phyloP scores from a whole-genome alignment of 1,140 invertebrate genomes.

The Bombus polaris region DNA sequence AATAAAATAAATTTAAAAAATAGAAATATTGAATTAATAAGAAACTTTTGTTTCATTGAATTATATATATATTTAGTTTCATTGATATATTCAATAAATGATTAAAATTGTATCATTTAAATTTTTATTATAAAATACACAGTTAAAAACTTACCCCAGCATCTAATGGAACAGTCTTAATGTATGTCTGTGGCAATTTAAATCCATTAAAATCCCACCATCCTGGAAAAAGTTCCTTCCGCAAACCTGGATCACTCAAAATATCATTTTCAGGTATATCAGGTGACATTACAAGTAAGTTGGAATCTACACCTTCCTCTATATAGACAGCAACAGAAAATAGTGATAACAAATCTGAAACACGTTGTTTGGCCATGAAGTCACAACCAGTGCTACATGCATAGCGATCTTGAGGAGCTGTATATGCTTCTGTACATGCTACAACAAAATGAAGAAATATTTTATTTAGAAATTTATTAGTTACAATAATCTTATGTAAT shows the following conservation, averaged over 20 bases:
- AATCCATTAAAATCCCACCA: slow-evolving; percentile 80
- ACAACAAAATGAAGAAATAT: slow-evolving; percentile 48
- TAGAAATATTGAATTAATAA: not conserved
- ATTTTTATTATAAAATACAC: not conserved
- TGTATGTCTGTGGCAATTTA: slow-evolving; percentile 79
- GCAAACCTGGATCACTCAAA: slow-evolving; percentile 78
- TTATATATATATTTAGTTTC: too few species aligned
- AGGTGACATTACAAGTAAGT: slow-evolving; percentile 74
- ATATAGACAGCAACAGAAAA: slow-evolving; percentile 73
- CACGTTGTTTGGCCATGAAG: slow-evolving; percentile 77
- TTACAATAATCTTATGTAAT: not conserved
- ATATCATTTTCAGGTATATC: slow-evolving; percentile 79
- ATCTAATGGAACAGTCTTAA: slow-evolving; percentile 80
- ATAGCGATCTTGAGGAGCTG: slow-evolving; percentile 69
- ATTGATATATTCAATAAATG: not conserved
- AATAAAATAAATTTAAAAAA: not conserved
- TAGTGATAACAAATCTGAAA: slow-evolving; percentile 69
- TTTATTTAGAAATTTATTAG: not conserved
- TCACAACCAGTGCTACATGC: slow-evolving; percentile 78
- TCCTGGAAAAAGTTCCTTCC: slow-evolving; percentile 76
- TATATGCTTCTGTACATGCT: slow-evolving; percentile 81
- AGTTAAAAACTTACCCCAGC: slow-evolving; percentile 69
- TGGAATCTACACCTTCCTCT: slow-evolving; percentile 73
- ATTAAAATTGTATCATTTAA: not conserved
- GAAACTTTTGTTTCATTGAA: slow-evolving; percentile 45